phyloP scores from a whole-genome alignment of 2,797 vertebrate species.

The Buceros bicornis region DNA sequence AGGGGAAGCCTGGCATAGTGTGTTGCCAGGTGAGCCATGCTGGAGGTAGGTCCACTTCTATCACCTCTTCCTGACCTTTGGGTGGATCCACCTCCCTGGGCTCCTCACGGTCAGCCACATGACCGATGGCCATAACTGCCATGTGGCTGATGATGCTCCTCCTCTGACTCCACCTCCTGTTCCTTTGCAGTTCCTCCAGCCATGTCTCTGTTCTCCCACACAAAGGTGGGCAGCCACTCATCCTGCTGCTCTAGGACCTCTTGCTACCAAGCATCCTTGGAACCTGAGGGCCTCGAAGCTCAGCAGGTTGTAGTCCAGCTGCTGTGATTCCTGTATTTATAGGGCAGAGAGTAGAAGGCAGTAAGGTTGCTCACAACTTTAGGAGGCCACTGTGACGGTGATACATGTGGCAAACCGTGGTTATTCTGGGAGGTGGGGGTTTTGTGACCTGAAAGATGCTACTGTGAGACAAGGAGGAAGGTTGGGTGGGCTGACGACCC shows the following conservation, averaged over 20 bases:
- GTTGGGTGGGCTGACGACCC: not conserved
- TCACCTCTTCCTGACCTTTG: not conserved
- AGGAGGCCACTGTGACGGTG: not conserved
- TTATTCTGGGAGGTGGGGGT: not conserved
- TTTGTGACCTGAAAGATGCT: not conserved
- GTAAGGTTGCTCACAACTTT: not conserved
- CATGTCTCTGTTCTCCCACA: accelerated
- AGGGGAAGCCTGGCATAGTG: not conserved
- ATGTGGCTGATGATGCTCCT: not conserved
- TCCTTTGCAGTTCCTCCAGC: not conserved
- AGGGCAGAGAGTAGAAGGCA: not conserved
- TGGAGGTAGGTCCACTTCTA: not conserved
- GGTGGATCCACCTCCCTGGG: not conserved
- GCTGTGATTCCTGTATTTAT: not conserved
- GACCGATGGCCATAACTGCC: not conserved
- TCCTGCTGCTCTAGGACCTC: not conserved
- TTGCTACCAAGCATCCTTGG: not conserved
- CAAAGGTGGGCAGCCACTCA: not conserved
- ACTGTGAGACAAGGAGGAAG: not conserved
- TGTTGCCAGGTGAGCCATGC: not conserved
- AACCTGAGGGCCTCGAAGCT: not conserved
- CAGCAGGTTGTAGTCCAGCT: not conserved
- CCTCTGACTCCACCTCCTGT: accelerated
- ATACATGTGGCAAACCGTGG: not conserved
- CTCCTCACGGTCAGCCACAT: not conserved